Evolutionary conservation across 2,113 vertebrate species (phyloP).

Genomic region (Ammodytes marinus): DNA sequence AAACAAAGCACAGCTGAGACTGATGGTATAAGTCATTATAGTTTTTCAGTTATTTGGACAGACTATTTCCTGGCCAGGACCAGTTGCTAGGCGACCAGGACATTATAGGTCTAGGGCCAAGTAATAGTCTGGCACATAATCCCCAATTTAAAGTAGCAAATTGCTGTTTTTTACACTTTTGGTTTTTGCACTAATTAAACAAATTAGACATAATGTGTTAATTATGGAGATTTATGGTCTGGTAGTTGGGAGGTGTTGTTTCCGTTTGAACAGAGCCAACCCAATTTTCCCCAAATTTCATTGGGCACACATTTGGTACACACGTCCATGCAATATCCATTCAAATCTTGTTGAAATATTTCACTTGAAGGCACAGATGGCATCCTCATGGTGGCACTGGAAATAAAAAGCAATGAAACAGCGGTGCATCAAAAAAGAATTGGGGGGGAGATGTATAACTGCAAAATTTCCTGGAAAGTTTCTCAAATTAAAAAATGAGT

Average conservation of each 20-base stretch:
- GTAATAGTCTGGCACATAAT: not conserved
- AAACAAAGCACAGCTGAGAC: not conserved
- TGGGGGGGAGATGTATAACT: not conserved
- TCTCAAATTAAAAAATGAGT: not conserved
- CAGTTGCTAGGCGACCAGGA: conserved; percentile 21
- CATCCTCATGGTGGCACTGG: not conserved
- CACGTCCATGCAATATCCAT: not conserved
- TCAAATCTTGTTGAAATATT: not conserved
- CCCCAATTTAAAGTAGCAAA: not conserved
- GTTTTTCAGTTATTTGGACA: not conserved
- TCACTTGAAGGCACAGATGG: conserved; percentile 6
- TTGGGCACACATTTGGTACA: not conserved
- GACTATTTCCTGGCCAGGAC: not conserved
- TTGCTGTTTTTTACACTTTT: not conserved
- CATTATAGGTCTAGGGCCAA: not conserved
- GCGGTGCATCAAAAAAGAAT: too few relatives aligned
- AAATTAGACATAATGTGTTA: not conserved
- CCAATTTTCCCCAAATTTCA: not conserved
- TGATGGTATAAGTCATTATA: not conserved
- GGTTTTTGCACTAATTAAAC: not conserved
- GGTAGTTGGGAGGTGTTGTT: not conserved
- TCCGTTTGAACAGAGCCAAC: not conserved
- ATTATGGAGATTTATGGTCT: not conserved
- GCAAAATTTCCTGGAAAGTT: not conserved
- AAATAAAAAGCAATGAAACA: not conserved